Conservation (phyloP, 2,888 invertebrate species). For the Trissolcus brochymenae region DNA sequence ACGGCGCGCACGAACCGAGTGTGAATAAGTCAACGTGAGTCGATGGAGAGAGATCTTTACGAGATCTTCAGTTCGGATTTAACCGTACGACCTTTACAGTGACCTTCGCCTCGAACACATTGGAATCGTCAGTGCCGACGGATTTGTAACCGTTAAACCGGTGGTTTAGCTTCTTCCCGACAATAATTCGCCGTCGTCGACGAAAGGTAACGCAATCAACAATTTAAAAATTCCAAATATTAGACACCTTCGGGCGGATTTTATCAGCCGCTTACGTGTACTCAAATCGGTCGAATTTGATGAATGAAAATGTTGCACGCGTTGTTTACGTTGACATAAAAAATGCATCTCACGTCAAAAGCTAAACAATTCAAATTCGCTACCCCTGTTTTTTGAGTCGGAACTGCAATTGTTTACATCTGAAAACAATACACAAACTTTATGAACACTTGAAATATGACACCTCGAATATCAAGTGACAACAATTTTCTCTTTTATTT, state of each 20-base stretch:
- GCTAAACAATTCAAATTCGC: too few relatives aligned
- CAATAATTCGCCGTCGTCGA: slow-evolving; percentile 1
- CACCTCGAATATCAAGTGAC: too few relatives aligned
- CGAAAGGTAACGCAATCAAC: slow-evolving; percentile 25
- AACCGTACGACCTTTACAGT: slow-evolving; percentile 50
- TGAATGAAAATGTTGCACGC: neutral
- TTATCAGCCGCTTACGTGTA: too few relatives aligned
- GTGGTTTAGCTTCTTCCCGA: slow-evolving; percentile 11
- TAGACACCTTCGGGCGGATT: too few relatives aligned
- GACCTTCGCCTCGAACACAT: slow-evolving; percentile 49
- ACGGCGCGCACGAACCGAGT: too few relatives aligned
- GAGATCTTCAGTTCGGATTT: slow-evolving; percentile 43
- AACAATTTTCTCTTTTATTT: too few relatives aligned
- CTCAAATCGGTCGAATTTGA: neutral
- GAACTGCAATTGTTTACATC: neutral
- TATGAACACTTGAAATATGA: too few relatives aligned
- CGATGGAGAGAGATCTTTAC: slow-evolving; percentile 10
- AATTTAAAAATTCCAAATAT: too few relatives aligned
- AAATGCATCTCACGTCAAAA: neutral
- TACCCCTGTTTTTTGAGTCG: neutral
- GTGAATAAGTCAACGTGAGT: too few relatives aligned
- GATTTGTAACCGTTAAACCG: slow-evolving; percentile 13
- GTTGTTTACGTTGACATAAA: neutral
- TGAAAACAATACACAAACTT: too few relatives aligned
- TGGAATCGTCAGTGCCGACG: slow-evolving; percentile 8